Base-by-base conservation (phyloP, 2,113 vertebrate genomes). In the Vulpes lagopus region DNA sequence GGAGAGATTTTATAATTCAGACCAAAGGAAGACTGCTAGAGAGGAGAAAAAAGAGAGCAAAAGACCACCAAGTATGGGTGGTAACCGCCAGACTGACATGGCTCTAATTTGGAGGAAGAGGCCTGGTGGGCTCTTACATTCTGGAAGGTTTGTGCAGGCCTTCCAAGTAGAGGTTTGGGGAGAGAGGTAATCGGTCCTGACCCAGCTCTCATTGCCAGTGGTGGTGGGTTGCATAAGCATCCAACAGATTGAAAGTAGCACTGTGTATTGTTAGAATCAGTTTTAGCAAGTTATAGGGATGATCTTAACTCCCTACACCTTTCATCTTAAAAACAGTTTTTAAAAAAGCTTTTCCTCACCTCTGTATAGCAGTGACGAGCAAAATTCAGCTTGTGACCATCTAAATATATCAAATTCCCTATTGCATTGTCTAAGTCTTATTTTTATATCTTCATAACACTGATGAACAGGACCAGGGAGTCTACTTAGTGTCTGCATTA, bases 301-400 rank as follows among this genome's bases (percentile, higher is more conserved):
- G 96, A 97, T 97, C 98, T 96, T 96, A 97, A 97, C 95, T 96
- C 49, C 62, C 96, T 97, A 92, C 98, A 98, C 96, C 96, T 98
- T 91, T 91, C 91, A 76, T 96, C 97, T 96, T 91, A 95, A 93
- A 94, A 97, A 96, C 79, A 98, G 97, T 94, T 97, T 98, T 98
- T 97, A 53, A 97, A 98, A 98, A 97, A 98, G 96, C 96, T 97
- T 97, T 98, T 97, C 93, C 96, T 98, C 97, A 98, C 96, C 95
- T 98, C 92, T 97, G 95, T 96, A 90, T 95, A 97, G 95, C 97
- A 96, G 94, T 97, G 97, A 98, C 0, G 0, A 97, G 93, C 96
- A 96, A 97, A 98, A 96, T 97, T 62, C 89, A 97, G 96, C 97
- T 97, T 97, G 96, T 98, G 97, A 98, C 96, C 97, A 96, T 97